Evolutionary conservation across 2,888 invertebrate genomes (phyloP).

Genomic region (Petrophora chlorosata): DNA sequence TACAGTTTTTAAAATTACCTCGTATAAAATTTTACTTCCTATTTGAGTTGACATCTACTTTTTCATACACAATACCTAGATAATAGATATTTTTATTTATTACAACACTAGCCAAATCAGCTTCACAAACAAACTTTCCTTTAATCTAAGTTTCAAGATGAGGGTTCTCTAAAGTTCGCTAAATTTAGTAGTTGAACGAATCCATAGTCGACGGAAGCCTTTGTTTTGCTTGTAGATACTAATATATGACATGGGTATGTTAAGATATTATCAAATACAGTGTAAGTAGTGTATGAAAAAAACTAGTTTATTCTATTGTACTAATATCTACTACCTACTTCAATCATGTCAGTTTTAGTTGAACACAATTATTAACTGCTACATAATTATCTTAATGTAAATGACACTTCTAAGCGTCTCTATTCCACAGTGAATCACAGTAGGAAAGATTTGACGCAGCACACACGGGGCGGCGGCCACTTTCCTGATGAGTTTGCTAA

Average conservation of each 20-base stretch:
- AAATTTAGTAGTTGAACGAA: slow-evolving; percentile 22
- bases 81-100: neutral
- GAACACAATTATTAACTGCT: too few species aligned
- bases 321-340: too few species aligned
- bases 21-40: too few species aligned
- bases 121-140: slow-evolving; percentile 44
- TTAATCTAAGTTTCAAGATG: slow-evolving; percentile 56
- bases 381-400: too few species aligned
- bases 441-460: slow-evolving; percentile 35
- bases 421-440: slow-evolving; percentile 28
- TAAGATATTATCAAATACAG: too few species aligned
- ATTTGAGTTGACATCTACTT: too few species aligned
- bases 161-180: slow-evolving; percentile 41
- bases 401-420: neutral
- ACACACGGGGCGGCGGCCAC: slow-evolving; percentile 39
- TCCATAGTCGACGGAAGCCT: slow-evolving; percentile 26
- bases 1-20: too few species aligned
- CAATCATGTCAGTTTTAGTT: too few species aligned
- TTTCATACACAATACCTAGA: neutral
- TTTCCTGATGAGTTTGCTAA: slow-evolving; percentile 70
- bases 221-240: slow-evolving; percentile 12
- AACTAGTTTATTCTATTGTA: too few species aligned
- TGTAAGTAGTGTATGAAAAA: too few species aligned
- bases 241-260: too few species aligned
- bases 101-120: slow-evolving; percentile 16